phyloP scores from a whole-genome alignment of 2,113 vertebrate species.

The Mobula birostris region DNA sequence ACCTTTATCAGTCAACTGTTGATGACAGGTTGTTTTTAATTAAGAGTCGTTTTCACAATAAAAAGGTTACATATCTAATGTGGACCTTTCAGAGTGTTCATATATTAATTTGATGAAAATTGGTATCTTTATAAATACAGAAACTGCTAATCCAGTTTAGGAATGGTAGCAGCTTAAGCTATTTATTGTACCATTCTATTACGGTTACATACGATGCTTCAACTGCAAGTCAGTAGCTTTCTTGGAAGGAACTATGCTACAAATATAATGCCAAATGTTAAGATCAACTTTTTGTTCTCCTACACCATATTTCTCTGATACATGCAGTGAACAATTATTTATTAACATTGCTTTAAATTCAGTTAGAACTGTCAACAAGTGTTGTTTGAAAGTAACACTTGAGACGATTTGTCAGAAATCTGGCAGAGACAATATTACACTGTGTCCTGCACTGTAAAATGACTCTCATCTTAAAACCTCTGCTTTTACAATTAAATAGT shows the following conservation, averaged over 20 bases:
- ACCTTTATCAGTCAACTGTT: neutral
- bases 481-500: neutral
- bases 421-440: neutral
- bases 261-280: neutral
- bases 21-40: neutral
- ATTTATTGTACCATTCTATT: conserved; percentile 8
- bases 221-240: neutral
- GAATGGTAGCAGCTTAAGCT: neutral
- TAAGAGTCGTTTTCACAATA: neutral
- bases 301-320: neutral
- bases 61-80: neutral
- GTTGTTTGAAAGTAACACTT: neutral
- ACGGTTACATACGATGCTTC: neutral
- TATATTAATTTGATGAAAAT: neutral
- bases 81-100: neutral
- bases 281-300: neutral
- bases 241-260: conserved; percentile 6
- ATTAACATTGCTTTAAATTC: neutral
- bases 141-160: neutral
- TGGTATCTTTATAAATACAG: neutral
- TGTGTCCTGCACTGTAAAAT: neutral
- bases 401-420: neutral
- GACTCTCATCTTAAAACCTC: conserved; percentile 21
- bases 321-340: neutral
- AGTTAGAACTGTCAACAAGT: neutral